Base-by-base conservation (phyloP, 2,888 invertebrate species). In the Scotopteryx bipunctaria region DNA sequence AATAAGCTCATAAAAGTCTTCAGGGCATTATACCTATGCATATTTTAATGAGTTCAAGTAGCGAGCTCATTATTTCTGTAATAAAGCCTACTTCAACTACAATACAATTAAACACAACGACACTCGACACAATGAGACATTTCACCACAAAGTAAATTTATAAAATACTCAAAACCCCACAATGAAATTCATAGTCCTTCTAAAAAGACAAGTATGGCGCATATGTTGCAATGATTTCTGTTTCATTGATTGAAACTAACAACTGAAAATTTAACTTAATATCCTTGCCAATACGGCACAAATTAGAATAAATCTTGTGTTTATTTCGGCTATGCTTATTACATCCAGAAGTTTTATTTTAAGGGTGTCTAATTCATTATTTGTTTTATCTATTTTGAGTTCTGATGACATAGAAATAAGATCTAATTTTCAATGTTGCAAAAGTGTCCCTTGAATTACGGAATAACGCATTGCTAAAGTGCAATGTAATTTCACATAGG, bases 161-260 rank as follows among this genome's bases (percentile, higher is more conserved):
- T 57, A 53, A 55, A 61, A 46, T 42, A 40, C 55, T 48, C 27
- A 8, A 27, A 41, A 69, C 74, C 78, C 73, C 75, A 76, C 76
- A 77, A 33, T 29, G 29, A 42, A 48, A 58, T 47, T 52, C 61
- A 57, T 61, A 73, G 70, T 61, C 64, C 66, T 78, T 75, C 73
- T 69, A 73, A 71, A 68, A 64, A 59, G 63, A 67, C 71, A 71
- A 78, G 76, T 77, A 69, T 64, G 72, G 62, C 69, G 71, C 84
- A 82, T 83, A 84, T 82, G 82, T 75, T 82, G 71, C 61, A 66
- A 64, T 60, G 57, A 71, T 61, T 71, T 48, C 63, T 53, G 38
- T 42, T 49, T 42, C 29, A 33, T 27, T 27, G 31, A 37, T 38
- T 33, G 0, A 15, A 29, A 11, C 6, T 4, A 16, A 1, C 4